Base-by-base conservation (phyloP, 2,113 vertebrate genomes). In the Ondatra zibethicus region DNA sequence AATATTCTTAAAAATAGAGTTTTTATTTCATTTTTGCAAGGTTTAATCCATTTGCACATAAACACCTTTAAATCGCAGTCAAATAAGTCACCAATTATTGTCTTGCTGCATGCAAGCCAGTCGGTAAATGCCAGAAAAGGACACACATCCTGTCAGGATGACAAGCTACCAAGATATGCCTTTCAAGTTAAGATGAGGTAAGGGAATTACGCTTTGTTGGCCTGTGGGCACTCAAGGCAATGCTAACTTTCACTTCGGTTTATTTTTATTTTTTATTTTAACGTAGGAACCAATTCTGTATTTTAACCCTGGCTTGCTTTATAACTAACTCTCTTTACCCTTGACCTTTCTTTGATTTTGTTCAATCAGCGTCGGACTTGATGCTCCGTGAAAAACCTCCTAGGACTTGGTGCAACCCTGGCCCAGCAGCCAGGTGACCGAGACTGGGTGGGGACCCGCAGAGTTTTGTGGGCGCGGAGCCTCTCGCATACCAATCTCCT, bases 401-500 rank as follows among this genome's bases (percentile, higher is more conserved):
- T 4, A 5, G 85, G 80, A 80, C 21, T 19, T 47, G 70, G 12
- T n/a, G 90, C n/a, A 91, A 85, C 21, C 31, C 70, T 77, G 12
- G 47, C 82, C 65, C 52, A 65, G 63, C 10, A 6, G 65, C 88
- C 94, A 96, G 97, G 97, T 97, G 96, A 90, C 94, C 0, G 31
- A 70, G 45, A 17, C 47, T 0, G 90, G 92, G 61, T 94, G 94
- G 89, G 63, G 88, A 55, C 39, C 31, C 2, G 42, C 21, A 1
- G 55, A 50, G 78, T 25, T 47, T 29, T 0, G 33, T 92, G 95
- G 88, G 93, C 65, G 90, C 92, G 63, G 82, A 91, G 84, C 14
- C 47, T 55, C 85, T 29, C 27, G 68, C 88, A 81, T 85, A 70
- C 93, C 96, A 47, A 93, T 97, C 96, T 66, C 92, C 97, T 96